Evolutionary conservation across 2,113 vertebrate species (phyloP).

Genomic region (Lycaon pictus): DNA sequence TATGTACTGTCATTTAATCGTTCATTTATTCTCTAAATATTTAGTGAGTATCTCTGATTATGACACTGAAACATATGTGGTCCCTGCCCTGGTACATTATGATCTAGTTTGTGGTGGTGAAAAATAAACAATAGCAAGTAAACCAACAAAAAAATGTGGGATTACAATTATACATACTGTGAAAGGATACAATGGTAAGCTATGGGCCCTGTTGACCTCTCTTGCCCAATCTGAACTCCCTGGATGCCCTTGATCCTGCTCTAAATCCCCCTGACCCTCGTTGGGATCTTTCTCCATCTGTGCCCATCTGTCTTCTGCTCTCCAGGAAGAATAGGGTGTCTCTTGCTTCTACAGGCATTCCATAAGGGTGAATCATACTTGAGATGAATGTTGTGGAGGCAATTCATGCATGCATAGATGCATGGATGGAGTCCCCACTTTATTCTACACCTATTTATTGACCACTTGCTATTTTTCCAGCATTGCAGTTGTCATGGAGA

Average conservation of each 20-base stretch:
- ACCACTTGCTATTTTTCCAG: not conserved
- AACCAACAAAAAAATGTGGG: not conserved
- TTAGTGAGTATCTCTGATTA: not conserved
- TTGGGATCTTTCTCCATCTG: not conserved
- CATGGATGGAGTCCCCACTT: not conserved
- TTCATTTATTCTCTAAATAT: not conserved
- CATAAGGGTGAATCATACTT: not conserved
- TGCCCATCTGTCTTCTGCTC: not conserved
- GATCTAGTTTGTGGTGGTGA: not conserved
- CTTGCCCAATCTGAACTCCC: not conserved
- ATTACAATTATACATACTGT: not conserved
- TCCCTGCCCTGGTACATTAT: not conserved
- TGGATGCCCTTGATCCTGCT: not conserved
- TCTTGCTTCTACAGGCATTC: not conserved
- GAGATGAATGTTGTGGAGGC: not conserved
- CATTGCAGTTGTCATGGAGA: not conserved
- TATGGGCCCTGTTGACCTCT: not conserved
- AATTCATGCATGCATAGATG: no score
- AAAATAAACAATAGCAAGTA: not conserved
- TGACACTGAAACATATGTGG: not conserved
- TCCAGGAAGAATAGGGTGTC: not conserved
- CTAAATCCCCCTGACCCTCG: not conserved
- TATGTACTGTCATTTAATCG: not conserved
- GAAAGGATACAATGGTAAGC: not conserved
- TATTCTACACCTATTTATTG: not conserved